Evolutionary conservation across 2,797 vertebrate species (phyloP).

Genomic region (Phyllotis vaccarum): DNA sequence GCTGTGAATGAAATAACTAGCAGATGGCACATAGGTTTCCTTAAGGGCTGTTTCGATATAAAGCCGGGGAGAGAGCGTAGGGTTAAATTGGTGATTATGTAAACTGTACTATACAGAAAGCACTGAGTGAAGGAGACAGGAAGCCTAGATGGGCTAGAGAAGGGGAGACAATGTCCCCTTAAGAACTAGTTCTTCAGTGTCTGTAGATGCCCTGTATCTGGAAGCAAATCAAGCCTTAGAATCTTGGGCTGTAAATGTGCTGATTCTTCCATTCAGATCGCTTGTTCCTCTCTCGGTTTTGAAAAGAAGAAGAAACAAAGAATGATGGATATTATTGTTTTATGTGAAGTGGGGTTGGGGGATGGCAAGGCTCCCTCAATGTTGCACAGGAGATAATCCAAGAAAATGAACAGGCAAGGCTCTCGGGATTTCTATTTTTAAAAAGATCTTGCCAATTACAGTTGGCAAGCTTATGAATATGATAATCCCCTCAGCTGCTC

Average conservation of each 20-base stretch:
- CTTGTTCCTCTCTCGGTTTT: neutral
- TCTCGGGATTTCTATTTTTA: neutral
- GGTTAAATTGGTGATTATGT: neutral
- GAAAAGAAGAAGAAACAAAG: neutral
- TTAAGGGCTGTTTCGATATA: no score
- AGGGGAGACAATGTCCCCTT: no score
- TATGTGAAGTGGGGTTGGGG: neutral
- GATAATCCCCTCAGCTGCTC: neutral
- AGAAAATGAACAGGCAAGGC: neutral
- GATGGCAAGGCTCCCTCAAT: neutral
- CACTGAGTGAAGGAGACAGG: neutral
- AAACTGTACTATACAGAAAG: neutral
- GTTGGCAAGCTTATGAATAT: neutral
- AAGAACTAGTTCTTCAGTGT: neutral
- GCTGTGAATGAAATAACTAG: neutral
- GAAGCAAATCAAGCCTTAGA: neutral
- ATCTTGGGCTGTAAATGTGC: neutral
- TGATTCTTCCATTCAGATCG: rapidly evolving
- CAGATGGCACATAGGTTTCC: rapidly evolving
- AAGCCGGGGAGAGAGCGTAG: rapidly evolving
- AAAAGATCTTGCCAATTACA: neutral
- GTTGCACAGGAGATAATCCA: neutral
- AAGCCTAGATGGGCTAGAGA: rapidly evolving
- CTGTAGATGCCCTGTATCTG: neutral
- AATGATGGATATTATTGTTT: neutral